These are phyloP conservation scores for Popillia japonica DNA, from an alignment of 1,140 invertebrate genomes.

Conservation along the genomic window DNA sequence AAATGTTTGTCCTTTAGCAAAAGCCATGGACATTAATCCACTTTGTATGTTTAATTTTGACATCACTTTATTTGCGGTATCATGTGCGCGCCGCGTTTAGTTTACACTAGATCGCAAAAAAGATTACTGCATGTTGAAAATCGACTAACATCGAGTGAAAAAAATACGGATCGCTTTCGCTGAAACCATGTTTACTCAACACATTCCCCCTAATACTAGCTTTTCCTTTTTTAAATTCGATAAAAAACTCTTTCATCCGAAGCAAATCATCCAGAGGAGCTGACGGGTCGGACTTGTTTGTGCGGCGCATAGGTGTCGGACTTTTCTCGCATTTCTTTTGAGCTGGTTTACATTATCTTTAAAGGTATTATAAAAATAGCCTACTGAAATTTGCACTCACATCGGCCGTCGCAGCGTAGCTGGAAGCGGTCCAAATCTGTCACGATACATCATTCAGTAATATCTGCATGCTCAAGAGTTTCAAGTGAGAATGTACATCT, in stretches of 20 bases:
- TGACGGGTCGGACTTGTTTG: background rate
- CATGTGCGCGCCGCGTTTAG: background rate
- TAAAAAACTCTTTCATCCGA: background rate
- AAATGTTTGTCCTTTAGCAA: conserved; percentile 1
- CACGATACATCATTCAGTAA: conserved; percentile 19
- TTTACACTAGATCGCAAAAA: background rate
- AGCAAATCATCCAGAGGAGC: background rate
- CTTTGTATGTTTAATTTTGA: conserved; percentile 31
- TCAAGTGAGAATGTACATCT: conserved; percentile 18
- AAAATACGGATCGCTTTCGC: conserved; percentile 5
- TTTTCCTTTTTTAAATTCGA: conserved; percentile 9
- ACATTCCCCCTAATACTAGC: conserved; percentile 7
- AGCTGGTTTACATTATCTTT: conserved; percentile 26
- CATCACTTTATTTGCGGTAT: conserved; percentile 32
- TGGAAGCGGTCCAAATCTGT: conserved; percentile 25
- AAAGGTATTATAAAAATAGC: conserved; percentile 34
- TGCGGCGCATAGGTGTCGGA: background rate
- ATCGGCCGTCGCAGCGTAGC: background rate
- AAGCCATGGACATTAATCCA: conserved; percentile 12
- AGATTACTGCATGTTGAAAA: conserved; percentile 7
- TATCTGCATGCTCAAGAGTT: conserved; percentile 14
- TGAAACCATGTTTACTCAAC: conserved; percentile 16
- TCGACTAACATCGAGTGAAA: background rate
- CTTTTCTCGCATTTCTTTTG: conserved; percentile 3
- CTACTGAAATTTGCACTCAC: conserved; percentile 20